Base-by-base conservation (phyloP, 2,113 vertebrate species). In the cat (Felis catus) region DNA sequence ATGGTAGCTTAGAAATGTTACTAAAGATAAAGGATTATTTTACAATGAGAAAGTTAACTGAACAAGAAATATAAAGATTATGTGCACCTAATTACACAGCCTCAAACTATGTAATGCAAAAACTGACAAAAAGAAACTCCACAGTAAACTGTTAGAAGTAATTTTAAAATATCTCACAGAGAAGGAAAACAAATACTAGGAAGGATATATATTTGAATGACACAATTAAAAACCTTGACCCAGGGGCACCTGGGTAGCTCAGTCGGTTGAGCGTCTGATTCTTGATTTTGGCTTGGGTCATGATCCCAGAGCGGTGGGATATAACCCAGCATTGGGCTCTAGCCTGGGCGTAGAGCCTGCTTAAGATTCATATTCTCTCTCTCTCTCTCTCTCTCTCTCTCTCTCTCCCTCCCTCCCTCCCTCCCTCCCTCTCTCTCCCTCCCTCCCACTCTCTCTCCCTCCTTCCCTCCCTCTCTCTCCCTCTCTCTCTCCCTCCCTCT, bases 391-490 rank as follows among this genome's bases (percentile, higher is more conserved):
- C 55, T 7, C 55, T 19, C 55, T 7, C 55, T 7, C 55, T 55
- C 55, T 1, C 16, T 5, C 53, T 6, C 19, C 1, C 18, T 2
- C 41, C 0, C 41, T 0, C 18, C 6, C 55, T 0, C 55, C 8
- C 55, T 7, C 16, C 5, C 55, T 7, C 7, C 19, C 16, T 1
- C 18, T 16, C 4, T 8, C 55, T 23, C 19, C 1, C 19, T 8
- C 55, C 0, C 18, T 41, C 41, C 0, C 41, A 6, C 41, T 5
- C 1, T 41, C 5, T 0, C 41, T 41, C 41, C 1, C 41, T 41
- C 4, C 0, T 4, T 55, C 53, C 1, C 53, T 6, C 53, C 0
- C 16, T 2, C 53, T 6, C 16, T 1, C 53, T 5, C 16, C 53
- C 16, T 1, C 53, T 6, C 19, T 18, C 55, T 2, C 41, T 45